phyloP scores from a whole-genome alignment of 2,113 vertebrate genomes.

The Xenopus laevis region DNA sequence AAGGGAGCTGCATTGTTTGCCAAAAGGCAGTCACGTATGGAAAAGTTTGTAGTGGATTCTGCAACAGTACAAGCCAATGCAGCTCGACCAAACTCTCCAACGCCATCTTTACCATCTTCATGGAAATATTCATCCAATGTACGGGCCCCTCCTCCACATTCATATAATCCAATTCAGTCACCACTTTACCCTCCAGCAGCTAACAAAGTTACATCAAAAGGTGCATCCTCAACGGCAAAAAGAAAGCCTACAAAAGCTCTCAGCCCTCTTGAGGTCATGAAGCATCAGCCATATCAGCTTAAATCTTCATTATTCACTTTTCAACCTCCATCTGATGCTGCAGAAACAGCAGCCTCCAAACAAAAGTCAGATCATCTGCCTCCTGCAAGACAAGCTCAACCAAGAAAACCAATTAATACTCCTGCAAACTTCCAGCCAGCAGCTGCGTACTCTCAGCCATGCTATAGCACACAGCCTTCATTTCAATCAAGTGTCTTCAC shows the following conservation, averaged over 20 bases:
- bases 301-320: conserved; percentile 89
- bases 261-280: conserved; percentile 91
- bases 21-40: conserved; percentile 93
- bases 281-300: conserved; percentile 92
- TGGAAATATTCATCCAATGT: conserved; percentile 94
- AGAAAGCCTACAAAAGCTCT: conserved; percentile 82
- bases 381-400: conserved; percentile 61
- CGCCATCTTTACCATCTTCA: conserved; percentile 81
- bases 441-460: conserved; percentile 62
- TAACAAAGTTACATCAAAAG: conserved; percentile 67
- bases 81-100: conserved; percentile 79
- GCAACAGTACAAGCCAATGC: conserved; percentile 85
- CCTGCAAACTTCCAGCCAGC: neutral
- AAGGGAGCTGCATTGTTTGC: conserved; percentile 95
- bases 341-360: conserved; percentile 64
- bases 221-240: conserved; percentile 57
- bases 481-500: conserved; percentile 66
- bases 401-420: conserved; percentile 56
- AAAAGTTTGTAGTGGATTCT: conserved; percentile 94
- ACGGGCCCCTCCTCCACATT: conserved; percentile 85
- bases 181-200: conserved; percentile 87
- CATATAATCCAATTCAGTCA: conserved; percentile 90
- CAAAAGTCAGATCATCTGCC: conserved; percentile 59
- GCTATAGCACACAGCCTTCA: conserved; percentile 68
- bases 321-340: conserved; percentile 76